Evolutionary conservation across 2,113 vertebrate genomes (phyloP).

Genomic region (Atherinomorus stipes): DNA sequence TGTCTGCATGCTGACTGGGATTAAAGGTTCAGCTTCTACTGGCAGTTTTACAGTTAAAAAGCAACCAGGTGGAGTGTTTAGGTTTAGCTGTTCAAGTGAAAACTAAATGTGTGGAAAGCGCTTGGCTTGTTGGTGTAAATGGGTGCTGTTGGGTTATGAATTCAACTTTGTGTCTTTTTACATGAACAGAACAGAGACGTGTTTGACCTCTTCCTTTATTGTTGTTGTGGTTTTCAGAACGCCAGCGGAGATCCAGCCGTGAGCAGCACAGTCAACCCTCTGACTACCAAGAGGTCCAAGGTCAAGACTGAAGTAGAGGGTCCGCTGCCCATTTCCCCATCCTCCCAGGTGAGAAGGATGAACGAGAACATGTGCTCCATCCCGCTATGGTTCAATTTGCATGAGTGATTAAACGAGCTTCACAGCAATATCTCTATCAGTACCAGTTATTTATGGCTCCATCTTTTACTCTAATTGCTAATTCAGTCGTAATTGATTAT

Average conservation of each 20-base stretch:
- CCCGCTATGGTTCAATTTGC: neutral
- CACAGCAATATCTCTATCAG: neutral
- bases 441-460: neutral
- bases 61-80: no score
- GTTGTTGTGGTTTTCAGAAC: slow-evolving; percentile 76
- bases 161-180: neutral
- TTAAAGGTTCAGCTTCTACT: no score
- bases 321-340: slow-evolving; percentile 78
- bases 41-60: no score
- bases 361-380: neutral
- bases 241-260: slow-evolving; percentile 94
- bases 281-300: slow-evolving; percentile 95
- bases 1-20: no score
- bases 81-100: no score
- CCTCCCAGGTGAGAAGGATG: slow-evolving; percentile 67
- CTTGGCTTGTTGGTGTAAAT: no score
- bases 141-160: no score
- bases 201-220: neutral
- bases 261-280: slow-evolving; percentile 94
- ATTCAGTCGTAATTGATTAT: slow-evolving; percentile 34
- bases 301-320: slow-evolving; percentile 92
- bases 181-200: neutral
- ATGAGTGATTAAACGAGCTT: neutral
- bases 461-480: neutral
- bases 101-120: no score